Percentiles rank a stretch among this genome's conserved stretches.
phyloP scores from a whole-genome alignment of 2,797 vertebrate species.

The Atherinosoma microstoma region DNA sequence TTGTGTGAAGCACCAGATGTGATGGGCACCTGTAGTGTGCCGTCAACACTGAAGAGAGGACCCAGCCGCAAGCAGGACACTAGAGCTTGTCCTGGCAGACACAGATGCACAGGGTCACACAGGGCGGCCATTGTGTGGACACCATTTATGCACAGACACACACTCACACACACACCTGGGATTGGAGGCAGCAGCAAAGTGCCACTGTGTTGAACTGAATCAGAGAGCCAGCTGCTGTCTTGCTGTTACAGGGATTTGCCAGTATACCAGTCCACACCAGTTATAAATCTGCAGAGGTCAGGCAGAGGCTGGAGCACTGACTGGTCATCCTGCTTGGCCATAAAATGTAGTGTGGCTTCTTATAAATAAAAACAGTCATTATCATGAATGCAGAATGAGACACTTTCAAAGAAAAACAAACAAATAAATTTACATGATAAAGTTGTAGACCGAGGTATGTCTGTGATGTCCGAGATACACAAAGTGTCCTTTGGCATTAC shows the following conservation, averaged over 20 bases:
- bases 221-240: slow-evolving; percentile 73
- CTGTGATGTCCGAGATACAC: background rate
- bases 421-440: background rate
- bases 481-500: background rate
- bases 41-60: slow-evolving; percentile 63
- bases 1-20: slow-evolving; percentile 71
- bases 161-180: slow-evolving; percentile 61
- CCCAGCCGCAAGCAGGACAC: slow-evolving; percentile 66
- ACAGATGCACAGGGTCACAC: slow-evolving; percentile 81
- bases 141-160: slow-evolving; percentile 45
- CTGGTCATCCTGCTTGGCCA: background rate
- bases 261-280: slow-evolving; percentile 41
- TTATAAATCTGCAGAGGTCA: slow-evolving; percentile 36
- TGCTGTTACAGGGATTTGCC: slow-evolving; percentile 56
- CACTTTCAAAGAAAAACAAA: background rate
- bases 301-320: slow-evolving; percentile 35
- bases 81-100: slow-evolving; percentile 70
- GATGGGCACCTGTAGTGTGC: slow-evolving; percentile 76
- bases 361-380: background rate
- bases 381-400: background rate
- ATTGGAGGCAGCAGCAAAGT: slow-evolving; percentile 64
- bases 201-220: slow-evolving; percentile 64
- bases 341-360: background rate
- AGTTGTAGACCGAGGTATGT: background rate
- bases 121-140: slow-evolving; percentile 72